phyloP scores from a whole-genome alignment of 2,797 vertebrate species.

The Anguilla megastoma region DNA sequence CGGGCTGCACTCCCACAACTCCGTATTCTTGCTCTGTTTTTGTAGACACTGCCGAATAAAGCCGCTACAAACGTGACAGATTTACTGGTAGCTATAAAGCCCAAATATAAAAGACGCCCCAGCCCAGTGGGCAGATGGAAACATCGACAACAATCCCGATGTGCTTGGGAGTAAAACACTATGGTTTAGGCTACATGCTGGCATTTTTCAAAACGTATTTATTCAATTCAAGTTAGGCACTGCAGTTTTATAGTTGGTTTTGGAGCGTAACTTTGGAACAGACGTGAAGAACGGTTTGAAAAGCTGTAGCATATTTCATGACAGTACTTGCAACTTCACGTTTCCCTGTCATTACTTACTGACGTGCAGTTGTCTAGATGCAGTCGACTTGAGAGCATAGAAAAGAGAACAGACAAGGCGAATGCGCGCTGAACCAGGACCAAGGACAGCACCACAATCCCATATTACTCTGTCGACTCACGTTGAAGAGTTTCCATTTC shows the following conservation, averaged over 20 bases:
- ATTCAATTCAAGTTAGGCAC: neutral
- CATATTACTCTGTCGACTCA: neutral
- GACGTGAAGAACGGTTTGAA: neutral
- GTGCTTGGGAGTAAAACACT: slow-evolving; percentile 76
- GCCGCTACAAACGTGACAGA: neutral
- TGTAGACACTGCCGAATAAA: slow-evolving; percentile 11
- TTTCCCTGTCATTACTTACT: neutral
- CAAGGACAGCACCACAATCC: slow-evolving; percentile 33
- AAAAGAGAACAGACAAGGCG: neutral
- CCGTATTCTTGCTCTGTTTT: neutral
- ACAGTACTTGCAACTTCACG: neutral
- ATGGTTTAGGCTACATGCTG: slow-evolving; percentile 65
- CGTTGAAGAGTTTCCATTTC: neutral
- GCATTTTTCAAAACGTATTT: slow-evolving; percentile 59
- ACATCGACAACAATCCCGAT: slow-evolving; percentile 72
- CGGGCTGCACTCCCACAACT: slow-evolving; percentile 29
- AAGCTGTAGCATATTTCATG: neutral
- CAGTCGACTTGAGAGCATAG: neutral
- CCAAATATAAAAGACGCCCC: slow-evolving; percentile 58
- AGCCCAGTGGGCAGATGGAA: slow-evolving; percentile 68
- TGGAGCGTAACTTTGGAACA: neutral
- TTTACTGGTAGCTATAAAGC: slow-evolving; percentile 27
- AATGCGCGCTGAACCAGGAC: slow-evolving; percentile 1
- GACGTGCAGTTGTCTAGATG: neutral
- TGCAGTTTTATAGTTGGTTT: neutral